Evolutionary conservation across 2,797 vertebrate genomes (phyloP), one percentile per base, ranked within the genome.

Genomic region (Phyllotis vaccarum): DNA sequence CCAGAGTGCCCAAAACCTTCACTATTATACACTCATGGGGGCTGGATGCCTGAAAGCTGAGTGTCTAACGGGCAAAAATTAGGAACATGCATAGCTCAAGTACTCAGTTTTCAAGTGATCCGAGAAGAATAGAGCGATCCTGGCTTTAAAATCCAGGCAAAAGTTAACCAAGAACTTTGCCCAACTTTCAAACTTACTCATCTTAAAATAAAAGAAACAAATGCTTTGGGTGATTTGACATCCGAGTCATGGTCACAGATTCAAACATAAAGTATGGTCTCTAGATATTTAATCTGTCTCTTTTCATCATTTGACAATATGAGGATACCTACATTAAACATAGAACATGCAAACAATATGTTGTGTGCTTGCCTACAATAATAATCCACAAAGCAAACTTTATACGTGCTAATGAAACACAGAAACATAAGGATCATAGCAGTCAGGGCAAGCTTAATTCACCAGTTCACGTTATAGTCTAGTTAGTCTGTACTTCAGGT

Each of bases 181-280:
- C 86, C 19, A 79, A 43, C 1, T 88, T 82, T 31, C 68, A 19
- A 40, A 1, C 5, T 40, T 64, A 82, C 0, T 79, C 2, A 31
- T 89, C 95, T 96, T 81, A 68, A 85, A 56, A 78, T 34, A 93
- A 93, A 16, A 95, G 70, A 56, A 90, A 2, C 16, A 9, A 95
- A 64, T 49, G n/a, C 2, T 17, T 70, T 70, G 14, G 24, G 46
- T 86, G n/a, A 72, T 62, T 68, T 81, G 49, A 5, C 40, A 37
- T 34, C n/a, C 93, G 91, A 64, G 24, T 49, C 49, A 89, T 74
- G 22, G 24, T 54, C 10, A 87, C 2, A 54, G 31, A 95, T 83
- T 80, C 68, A 95, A 90, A 91, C 43, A n/a, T 49, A 92, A 94
- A 88, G 37, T 10, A 68, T 6, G 68, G 37, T 82, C 29, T 93